Percentiles rank a stretch among this genome's conserved stretches.
These are phyloP conservation scores for Rhimphoctona megacephalus DNA, from an alignment of 2,888 invertebrate genomes.

Conservation along the genomic window DNA sequence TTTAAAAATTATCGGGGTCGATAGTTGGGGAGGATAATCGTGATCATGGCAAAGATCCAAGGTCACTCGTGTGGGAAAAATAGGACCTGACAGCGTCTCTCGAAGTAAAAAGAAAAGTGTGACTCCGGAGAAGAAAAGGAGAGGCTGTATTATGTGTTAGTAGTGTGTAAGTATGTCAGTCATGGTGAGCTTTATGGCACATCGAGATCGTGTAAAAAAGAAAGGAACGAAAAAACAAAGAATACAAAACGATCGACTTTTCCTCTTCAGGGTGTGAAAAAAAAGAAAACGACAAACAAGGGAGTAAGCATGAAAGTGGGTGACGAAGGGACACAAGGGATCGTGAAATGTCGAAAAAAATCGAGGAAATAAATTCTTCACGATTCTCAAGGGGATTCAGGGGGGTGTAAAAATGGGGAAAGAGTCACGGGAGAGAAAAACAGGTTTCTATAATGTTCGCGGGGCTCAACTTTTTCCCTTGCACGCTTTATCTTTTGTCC, in stretches of 20 bases:
- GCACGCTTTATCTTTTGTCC: conserved; percentile 16
- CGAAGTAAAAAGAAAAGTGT: conserved; percentile 30
- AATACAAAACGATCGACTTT: conserved; percentile 37
- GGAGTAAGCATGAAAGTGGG: conserved; percentile 46
- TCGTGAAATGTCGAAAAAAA: conserved; percentile 45
- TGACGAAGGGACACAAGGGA: conserved; percentile 54
- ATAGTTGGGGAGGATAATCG: conserved; percentile 54
- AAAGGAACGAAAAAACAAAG: conserved; percentile 29
- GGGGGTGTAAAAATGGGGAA: conserved; percentile 1
- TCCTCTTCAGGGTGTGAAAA: conserved; percentile 17
- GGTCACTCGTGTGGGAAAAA: conserved; percentile 64
- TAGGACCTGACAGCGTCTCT: conserved; percentile 10
- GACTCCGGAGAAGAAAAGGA: background rate
- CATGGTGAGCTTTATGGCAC: conserved; percentile 42
- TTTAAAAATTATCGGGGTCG: conserved; percentile 47
- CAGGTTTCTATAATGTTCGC: conserved; percentile 48
- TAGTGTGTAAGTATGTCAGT: conserved; percentile 12
- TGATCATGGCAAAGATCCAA: conserved; percentile 70
- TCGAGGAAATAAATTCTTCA: conserved; percentile 21
- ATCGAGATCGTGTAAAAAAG: conserved; percentile 56
- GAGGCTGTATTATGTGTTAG: conserved; percentile 41
- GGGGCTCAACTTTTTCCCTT: conserved; percentile 49
- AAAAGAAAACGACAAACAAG: conserved; percentile 27
- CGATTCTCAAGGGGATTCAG: background rate
- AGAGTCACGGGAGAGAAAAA: conserved; percentile 18